These are phyloP conservation scores for Cranoglanis bouderius DNA, from an alignment of 2,113 vertebrate genomes.

Conservation along the genomic window DNA sequence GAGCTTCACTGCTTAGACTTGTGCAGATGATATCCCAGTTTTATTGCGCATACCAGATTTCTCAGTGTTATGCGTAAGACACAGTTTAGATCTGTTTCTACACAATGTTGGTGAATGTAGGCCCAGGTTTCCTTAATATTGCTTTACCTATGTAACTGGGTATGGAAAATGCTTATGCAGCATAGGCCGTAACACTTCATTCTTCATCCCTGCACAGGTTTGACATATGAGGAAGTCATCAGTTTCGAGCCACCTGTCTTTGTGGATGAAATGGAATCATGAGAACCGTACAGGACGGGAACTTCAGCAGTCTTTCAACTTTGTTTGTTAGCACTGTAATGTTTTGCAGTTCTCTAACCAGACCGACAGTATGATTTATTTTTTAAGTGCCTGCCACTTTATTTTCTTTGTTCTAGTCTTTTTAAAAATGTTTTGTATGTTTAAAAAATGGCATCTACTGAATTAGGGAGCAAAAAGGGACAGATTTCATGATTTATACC, in stretches of 20 bases:
- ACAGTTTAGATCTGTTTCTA: neutral
- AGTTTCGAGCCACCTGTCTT: conserved; percentile 88
- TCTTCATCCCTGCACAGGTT: conserved; percentile 70
- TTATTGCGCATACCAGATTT: neutral
- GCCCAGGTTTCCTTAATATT: neutral
- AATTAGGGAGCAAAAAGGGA: conserved; percentile 42
- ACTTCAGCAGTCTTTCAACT: conserved; percentile 44
- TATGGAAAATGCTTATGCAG: neutral
- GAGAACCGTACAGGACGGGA: conserved; percentile 33
- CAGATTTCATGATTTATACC: neutral
- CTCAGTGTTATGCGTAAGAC: neutral
- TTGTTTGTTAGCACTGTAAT: conserved; percentile 36
- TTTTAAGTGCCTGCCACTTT: conserved; percentile 49
- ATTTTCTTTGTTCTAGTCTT: conserved; percentile 34
- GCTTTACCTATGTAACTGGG: neutral
- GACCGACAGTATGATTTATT: conserved; percentile 47
- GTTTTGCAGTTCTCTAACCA: conserved; percentile 40
- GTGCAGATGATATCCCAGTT: neutral
- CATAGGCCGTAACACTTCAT: neutral
- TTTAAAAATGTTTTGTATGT: conserved; percentile 19
- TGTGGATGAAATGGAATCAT: conserved; percentile 90
- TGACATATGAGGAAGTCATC: conserved; percentile 91
- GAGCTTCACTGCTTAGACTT: neutral
- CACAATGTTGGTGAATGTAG: neutral
- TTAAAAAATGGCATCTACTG: conserved; percentile 30